Base-by-base conservation (phyloP, 2,888 invertebrate genomes). In the Thelaira solivaga region DNA sequence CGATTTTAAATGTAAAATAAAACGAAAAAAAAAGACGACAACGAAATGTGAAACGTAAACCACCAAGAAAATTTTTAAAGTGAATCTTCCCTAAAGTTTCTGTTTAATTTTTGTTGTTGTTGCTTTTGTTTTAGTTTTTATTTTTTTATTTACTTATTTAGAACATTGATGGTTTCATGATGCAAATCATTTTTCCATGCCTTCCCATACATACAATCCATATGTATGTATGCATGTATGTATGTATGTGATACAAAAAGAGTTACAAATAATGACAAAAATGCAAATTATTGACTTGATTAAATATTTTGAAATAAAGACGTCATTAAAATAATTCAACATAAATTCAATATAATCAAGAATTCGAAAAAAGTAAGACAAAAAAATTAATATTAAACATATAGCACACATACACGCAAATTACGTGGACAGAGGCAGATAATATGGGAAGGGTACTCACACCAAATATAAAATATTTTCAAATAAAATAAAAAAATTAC, bases 231-330 rank as follows among this genome's bases (percentile, higher is more conserved):
- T n/a, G n/a, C n/a, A n/a, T 18, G 10, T 49, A 26, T 8, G 4
- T 45, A 8, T 45, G 7, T 47, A 57, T 57, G 64, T 64, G 64
- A n/a, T n/a, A n/a, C n/a, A n/a, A n/a, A n/a, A 74, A 53, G 64
- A 69, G 69, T 29, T 53, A 78, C 64, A 78, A 78, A 74, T 78
- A 78, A 78, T 74, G 78, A 78, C 78, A 78, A 74, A 74, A 78
- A 78, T 78, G 78, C 73, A 78, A 78, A 78, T 78, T 78, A 74
- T 74, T 78, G 73, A 78, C 69, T 78, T 78, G 73, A 78, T 78
- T 78, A 78, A 78, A 78, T 78, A 69, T 78, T 74, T 59, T 41
- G 53, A 78, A 78, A 78, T 78, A 69, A 78, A 78, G 78, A 74
- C 78, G 73, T 78, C 78, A 78, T 78, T 78, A 74, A 78, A 78